phyloP scores from a whole-genome alignment of 2,888 invertebrate species.

The Agrochola litura region DNA sequence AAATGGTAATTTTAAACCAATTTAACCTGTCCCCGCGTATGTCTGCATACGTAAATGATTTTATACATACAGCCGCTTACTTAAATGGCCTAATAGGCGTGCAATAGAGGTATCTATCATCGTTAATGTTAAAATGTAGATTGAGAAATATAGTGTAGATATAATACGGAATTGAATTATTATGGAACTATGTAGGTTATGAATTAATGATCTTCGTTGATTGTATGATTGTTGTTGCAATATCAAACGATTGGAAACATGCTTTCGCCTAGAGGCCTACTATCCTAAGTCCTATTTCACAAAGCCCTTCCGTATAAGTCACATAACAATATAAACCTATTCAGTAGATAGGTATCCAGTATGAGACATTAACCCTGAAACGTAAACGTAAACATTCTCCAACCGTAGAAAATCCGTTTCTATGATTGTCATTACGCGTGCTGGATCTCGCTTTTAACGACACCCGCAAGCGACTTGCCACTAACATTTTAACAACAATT shows the following conservation, averaged over 20 bases:
- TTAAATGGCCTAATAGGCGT: constrained; percentile 57
- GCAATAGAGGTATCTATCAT: constrained; percentile 59
- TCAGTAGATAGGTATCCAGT: not conserved
- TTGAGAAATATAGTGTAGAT: constrained; percentile 43
- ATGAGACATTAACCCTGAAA: not conserved
- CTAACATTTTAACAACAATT: constrained; percentile 2
- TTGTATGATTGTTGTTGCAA: constrained; percentile 46
- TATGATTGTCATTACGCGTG: no score
- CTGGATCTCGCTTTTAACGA: not conserved
- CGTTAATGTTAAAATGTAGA: constrained; percentile 42
- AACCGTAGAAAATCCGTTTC: no score
- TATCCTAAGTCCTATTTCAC: not conserved
- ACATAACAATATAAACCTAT: no score
- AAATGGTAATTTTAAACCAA: constrained; percentile 53
- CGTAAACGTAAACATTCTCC: not conserved
- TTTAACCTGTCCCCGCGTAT: constrained; percentile 41
- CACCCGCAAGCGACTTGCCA: not conserved
- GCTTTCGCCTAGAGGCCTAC: constrained; percentile 1
- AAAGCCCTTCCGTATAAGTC: not conserved
- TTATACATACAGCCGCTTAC: constrained; percentile 42
- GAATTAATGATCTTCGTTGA: constrained; percentile 42
- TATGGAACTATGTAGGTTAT: constrained; percentile 50
- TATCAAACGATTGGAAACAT: constrained; percentile 25
- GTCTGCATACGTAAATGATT: constrained; percentile 42
- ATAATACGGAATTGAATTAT: constrained; percentile 51